Conservation (phyloP, 2,113 vertebrate species). For the Mormoops blainvillei region DNA sequence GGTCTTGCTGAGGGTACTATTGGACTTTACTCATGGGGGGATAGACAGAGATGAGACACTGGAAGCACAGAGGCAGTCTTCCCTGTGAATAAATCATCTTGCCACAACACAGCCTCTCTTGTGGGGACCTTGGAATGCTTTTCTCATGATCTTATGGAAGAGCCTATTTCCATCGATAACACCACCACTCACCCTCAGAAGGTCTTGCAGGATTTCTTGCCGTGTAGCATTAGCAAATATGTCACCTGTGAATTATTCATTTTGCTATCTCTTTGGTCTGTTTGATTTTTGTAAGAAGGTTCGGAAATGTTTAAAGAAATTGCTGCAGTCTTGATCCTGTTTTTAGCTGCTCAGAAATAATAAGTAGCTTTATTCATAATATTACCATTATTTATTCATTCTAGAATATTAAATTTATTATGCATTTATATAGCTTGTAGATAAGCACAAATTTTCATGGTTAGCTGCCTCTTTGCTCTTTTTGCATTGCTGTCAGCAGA, state of each 20-base stretch:
- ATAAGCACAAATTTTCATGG: conserved; percentile 75
- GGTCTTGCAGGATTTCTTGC: not conserved
- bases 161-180: too few species aligned
- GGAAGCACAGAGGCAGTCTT: too few species aligned
- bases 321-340: not conserved
- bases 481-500: conserved; percentile 63
- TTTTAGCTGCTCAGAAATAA: not conserved
- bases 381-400: not conserved
- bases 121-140: too few species aligned
- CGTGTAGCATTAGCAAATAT: not conserved
- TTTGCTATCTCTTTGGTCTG: not conserved
- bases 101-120: too few species aligned
- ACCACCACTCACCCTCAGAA: not conserved
- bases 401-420: not conserved
- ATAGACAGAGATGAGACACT: too few species aligned
- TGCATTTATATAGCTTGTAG: not conserved
- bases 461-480: conserved; percentile 55
- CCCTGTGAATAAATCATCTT: too few species aligned
- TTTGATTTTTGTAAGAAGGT: not conserved
- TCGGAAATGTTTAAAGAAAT: not conserved
- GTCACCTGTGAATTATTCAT: not conserved
- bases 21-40: too few species aligned
- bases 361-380: not conserved
- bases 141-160: too few species aligned
- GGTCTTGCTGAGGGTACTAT: too few species aligned